Evolutionary conservation across 1,140 invertebrate genomes (phyloP), one percentile per base, ranked within the genome.

Genomic region (Neodiprion pinetum): DNA sequence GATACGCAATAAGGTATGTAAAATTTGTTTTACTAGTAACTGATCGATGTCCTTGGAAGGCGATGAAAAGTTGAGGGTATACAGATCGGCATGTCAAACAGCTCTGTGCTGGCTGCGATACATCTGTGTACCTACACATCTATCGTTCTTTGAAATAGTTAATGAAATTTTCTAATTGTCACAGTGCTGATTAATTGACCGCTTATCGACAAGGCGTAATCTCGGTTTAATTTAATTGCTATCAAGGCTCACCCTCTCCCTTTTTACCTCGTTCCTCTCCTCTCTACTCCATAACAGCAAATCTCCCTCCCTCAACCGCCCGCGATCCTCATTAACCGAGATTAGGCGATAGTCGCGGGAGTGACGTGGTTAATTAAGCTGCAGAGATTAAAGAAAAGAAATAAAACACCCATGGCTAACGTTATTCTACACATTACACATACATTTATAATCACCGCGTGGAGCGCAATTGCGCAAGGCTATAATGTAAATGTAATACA

Each of bases 131-230:
- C 28, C 28, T 40, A 40, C 28, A 40, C 28, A 40, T 40, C 28
- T 40, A 40, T 40, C 28, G 28, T 40, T 40, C 28, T 40, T 61
- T 47, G 77, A 76, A 79, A 75, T 79, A 79, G 81, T 83, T 85
- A 85, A 85, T 83, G 82, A 85, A 85, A 85, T 84, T 80, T 40
- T 83, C 82, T 80, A 72, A 83, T 83, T 82, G 81, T 84, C 82
- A 78, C 81, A 76, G 77, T 5, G 75, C 81, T 85, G 83, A 86
- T 86, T 85, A 85, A 86, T 86, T 80, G 84, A 74, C 66, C 66
- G 49, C 78, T 61, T 86, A 86, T 85, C 84, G 78, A 50, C 68
- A 28, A 61, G 74, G 76, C 75, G 77, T 74, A 81, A 85, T 86
- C 84, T 85, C 77, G 77, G 70, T 82, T 83, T 82, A 80, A 81